Evolutionary conservation across 1,140 invertebrate species (phyloP).

Genomic region (Drosophila ironensis): DNA sequence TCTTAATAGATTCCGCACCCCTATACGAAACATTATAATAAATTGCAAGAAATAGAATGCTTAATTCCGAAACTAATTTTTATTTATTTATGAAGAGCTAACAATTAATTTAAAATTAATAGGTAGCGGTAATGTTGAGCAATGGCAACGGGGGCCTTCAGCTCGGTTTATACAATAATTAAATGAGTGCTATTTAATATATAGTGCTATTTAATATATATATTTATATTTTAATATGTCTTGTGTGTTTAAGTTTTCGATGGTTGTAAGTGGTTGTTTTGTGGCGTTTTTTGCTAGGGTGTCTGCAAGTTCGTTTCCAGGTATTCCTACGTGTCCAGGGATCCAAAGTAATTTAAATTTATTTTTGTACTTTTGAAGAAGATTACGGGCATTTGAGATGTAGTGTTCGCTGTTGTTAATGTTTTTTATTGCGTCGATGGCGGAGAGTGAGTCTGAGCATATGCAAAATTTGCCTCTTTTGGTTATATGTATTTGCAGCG

Average conservation of each 20-base stretch:
- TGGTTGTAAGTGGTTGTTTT: background rate
- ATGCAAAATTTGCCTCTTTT: slow-evolving; percentile 19
- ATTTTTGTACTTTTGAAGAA: slow-evolving; percentile 1
- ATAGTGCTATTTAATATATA: no score
- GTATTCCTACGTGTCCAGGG: background rate
- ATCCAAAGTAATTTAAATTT: slow-evolving; percentile 1
- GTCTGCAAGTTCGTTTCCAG: background rate
- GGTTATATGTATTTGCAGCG: slow-evolving; percentile 2
- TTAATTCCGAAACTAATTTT: no score
- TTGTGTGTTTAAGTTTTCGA: background rate
- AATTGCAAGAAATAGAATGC: no score
- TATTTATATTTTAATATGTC: background rate
- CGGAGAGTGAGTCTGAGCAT: slow-evolving; percentile 14
- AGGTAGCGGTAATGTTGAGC: no score
- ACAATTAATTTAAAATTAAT: no score
- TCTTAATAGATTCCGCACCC: no score
- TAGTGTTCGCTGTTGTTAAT: slow-evolving; percentile 12
- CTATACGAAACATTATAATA: no score
- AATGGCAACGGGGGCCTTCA: no score
- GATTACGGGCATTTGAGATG: background rate
- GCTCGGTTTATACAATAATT: no score
- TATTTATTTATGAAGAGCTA: no score
- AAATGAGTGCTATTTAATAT: no score
- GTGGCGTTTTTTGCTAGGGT: background rate
- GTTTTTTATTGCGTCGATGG: slow-evolving; percentile 11